Conservation (phyloP, 2,888 invertebrate species). For the Dynastes grantii region DNA sequence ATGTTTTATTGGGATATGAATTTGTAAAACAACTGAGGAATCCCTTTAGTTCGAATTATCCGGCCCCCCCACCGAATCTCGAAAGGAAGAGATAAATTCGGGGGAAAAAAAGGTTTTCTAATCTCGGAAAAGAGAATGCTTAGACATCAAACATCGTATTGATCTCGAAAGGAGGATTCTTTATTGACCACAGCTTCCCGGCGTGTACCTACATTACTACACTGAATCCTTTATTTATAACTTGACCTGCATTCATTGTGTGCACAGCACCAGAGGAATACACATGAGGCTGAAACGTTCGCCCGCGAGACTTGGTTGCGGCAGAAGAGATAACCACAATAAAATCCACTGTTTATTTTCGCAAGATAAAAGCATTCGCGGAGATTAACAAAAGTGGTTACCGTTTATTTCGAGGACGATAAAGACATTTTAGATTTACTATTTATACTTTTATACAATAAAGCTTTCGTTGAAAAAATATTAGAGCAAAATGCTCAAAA, state of each 20-base stretch:
- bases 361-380: conserved; percentile 7
- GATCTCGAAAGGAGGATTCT: conserved; percentile 11
- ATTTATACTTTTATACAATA: background rate
- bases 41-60: conserved; percentile 1
- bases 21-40: background rate
- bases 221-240: conserved; percentile 40
- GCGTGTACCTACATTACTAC: conserved; percentile 13
- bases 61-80: background rate
- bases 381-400: background rate
- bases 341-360: conserved; percentile 35
- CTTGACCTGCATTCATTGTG: conserved; percentile 40
- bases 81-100: conserved; percentile 8
- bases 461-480: too few relatives aligned
- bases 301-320: conserved; percentile 3
- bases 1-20: too few relatives aligned
- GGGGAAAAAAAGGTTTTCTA: conserved; percentile 9
- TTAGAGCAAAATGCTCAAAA: too few relatives aligned
- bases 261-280: conserved; percentile 6
- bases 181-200: conserved; percentile 5
- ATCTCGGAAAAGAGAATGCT: background rate
- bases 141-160: conserved; percentile 1
- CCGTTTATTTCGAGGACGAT: background rate
- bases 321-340: conserved; percentile 19
- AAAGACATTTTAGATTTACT: background rate
- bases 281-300: conserved; percentile 10